Base-by-base conservation (phyloP, 2,113 vertebrate species). In the Cichladusa arquata region DNA sequence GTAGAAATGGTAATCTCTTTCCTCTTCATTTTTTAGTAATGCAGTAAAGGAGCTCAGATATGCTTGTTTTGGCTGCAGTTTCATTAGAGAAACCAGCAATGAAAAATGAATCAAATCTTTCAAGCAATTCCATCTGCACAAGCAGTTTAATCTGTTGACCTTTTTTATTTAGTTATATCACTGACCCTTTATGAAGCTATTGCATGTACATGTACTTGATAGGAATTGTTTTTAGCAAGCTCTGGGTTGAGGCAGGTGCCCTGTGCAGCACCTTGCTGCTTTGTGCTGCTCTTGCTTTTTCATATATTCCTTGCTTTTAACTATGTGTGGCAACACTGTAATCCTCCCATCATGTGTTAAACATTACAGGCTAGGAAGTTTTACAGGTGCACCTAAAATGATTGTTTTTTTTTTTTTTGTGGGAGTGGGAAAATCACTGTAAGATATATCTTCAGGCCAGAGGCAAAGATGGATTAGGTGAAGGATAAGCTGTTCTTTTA, bases 151-250 rank as follows among this genome's bases (percentile, higher is more conserved):
- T 62, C 53, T 4, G 0, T 54, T 92, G 81, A 64, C 61, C 28
- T 82, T 90, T 64, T 29, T 47, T 58, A 44, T 34, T 86, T 72
- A 34, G 38, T 84, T 58, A 1, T 62, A 38, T 62, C 60, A 48
- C 19, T 44, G 67, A 58, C 50, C 29, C 69, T 92, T 80, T 61
- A 67, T 61, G 50, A 72, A 73, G 31, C 23, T 77, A 9, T 26
- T 70, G 42, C 12, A n/a, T 6, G 9, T 61, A 12, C 0, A 0
- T n/a, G 10, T 31, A 33, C 25, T 57, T 33, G 54, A 14, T 50
- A 42, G 51, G 51, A 54, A 81, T 90, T 77, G 54, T 48, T 78
- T 12, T 64, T 83, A 40, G 16, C 1, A 0, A 54, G 33, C 28
- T 34, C n/a, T 54, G 22, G 36, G 25, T 28, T 88, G 72, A 77